A percentile compares a stretch with the other conserved stretches of the same genome.
Conservation (phyloP, 2,888 invertebrate genomes). For the Cheilosia urbana region DNA sequence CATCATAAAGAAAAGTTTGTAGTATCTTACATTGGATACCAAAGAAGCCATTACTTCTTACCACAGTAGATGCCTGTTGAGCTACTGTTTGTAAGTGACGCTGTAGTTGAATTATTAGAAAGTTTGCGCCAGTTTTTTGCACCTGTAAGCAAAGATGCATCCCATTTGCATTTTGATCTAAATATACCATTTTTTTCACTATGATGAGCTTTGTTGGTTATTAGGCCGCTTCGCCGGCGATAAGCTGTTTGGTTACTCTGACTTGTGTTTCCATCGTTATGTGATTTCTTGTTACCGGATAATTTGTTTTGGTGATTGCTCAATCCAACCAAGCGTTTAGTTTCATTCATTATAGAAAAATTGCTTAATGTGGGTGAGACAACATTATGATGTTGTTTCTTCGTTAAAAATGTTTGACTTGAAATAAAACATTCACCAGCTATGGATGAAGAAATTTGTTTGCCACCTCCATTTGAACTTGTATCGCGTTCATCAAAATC, state of each 20-base stretch:
- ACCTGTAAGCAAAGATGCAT: not conserved
- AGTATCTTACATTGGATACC: constrained; percentile 17
- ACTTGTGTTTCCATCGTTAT: not conserved
- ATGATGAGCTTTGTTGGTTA: constrained; percentile 34
- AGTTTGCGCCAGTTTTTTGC: constrained; percentile 24
- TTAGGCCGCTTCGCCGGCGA: constrained; percentile 50
- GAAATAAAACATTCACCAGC: constrained; percentile 15
- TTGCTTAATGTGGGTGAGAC: not conserved
- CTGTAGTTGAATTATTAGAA: not conserved
- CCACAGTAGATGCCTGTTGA: constrained; percentile 15
- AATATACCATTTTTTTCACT: not conserved
- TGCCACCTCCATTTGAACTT: constrained; percentile 78
- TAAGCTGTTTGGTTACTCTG: not conserved
- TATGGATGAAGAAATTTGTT: constrained; percentile 67
- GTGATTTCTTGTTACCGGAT: constrained; percentile 26
- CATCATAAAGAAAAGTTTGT: no score
- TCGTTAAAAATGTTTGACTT: constrained; percentile 23
- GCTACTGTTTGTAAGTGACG: constrained; percentile 30
- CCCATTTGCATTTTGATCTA: constrained; percentile 1
- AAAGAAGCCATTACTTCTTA: constrained; percentile 43
- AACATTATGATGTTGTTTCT: constrained; percentile 29
- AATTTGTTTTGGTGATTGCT: constrained; percentile 31
- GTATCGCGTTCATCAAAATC: constrained; percentile 69
- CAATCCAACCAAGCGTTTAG: constrained; percentile 22
- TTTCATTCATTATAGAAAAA: constrained; percentile 67